Base-by-base conservation (phyloP, 2,797 vertebrate genomes). In the Serranus cabrilla region DNA sequence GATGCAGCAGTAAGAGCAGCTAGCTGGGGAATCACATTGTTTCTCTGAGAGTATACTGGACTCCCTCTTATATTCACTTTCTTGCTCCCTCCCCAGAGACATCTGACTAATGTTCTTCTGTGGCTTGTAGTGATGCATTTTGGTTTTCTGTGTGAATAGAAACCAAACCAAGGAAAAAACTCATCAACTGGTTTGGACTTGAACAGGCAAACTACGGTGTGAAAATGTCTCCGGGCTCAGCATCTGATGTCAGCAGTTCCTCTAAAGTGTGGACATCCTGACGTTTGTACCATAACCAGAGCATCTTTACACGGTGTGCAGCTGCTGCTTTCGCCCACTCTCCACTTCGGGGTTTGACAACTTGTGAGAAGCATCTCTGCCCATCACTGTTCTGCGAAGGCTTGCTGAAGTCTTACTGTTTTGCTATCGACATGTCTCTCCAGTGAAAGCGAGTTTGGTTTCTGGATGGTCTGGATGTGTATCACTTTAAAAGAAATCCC, bases 401-500 rank as follows among this genome's bases (percentile, higher is more conserved):
- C 20, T 34, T 16, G 37, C 43, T 25, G 46, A 18, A 49, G 3
- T 52, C 45, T 50, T 7, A 18, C 18, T 64, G 50, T 43, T 80
- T 52, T 50, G 8, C 55, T 63, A 11, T 59, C 25, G 62, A 74
- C 55, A 49, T 13, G 18, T 11, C 61, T 64, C 65, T 51, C 46
- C 42, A 74, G 39, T 5, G 27, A 62, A 51, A 27, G 73, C 21
- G 23, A 27, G 31, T 80, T 37, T 59, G 58, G 43, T 57, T 40
- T 58, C 57, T 69, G 64, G 47, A 20, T 16, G 17, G 13, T 55
- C 27, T 51, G 21, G 39, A 57, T 60, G 49, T 27, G 34, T 21
- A 57, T 57, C 58, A 52, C 67, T 68, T 77, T 62, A 49, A 86
- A 73, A 50, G 42, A 60, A 71, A 60, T 50, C 74, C 54, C 65